A percentile compares a stretch with the other conserved stretches of the same genome.
Conservation (phyloP, 2,888 invertebrate genomes). For the Embidobia sp. region DNA sequence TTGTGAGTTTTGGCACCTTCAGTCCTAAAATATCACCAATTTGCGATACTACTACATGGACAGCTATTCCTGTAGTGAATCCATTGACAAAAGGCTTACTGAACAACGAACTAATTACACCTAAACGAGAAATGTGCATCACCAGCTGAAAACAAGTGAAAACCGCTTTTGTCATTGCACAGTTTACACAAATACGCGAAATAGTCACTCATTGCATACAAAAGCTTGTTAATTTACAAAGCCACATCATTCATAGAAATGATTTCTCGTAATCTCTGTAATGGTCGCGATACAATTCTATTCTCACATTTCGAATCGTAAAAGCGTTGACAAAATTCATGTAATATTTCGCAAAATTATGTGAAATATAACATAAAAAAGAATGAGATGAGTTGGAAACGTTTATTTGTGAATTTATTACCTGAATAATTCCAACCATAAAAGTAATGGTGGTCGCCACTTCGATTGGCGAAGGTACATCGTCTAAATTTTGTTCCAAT, state of each 20-base stretch:
- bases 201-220: too few species aligned
- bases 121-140: constrained; percentile 90
- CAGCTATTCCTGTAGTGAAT: constrained; percentile 93
- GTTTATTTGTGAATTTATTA: constrained; percentile 74
- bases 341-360: too few species aligned
- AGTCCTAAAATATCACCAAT: constrained; percentile 85
- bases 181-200: too few species aligned
- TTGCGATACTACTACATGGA: constrained; percentile 92
- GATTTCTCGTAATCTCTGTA: too few species aligned
- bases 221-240: too few species aligned
- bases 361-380: neutral
- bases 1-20: constrained; percentile 83
- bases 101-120: constrained; percentile 88
- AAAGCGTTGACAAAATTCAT: too few species aligned
- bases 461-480: constrained; percentile 83
- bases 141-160: constrained; percentile 83
- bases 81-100: constrained; percentile 93
- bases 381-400: neutral
- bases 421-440: constrained; percentile 90
- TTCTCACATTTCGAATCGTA: too few species aligned
- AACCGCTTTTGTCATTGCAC: too few species aligned
- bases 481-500: constrained; percentile 34
- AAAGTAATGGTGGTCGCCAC: constrained; percentile 90
- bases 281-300: too few species aligned
- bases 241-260: too few species aligned